A percentile compares a stretch with the other conserved stretches of the same genome.
Evolutionary conservation across 64 coral and sea anemone species (phyloP).

Genomic region (Porites lutea): DNA sequence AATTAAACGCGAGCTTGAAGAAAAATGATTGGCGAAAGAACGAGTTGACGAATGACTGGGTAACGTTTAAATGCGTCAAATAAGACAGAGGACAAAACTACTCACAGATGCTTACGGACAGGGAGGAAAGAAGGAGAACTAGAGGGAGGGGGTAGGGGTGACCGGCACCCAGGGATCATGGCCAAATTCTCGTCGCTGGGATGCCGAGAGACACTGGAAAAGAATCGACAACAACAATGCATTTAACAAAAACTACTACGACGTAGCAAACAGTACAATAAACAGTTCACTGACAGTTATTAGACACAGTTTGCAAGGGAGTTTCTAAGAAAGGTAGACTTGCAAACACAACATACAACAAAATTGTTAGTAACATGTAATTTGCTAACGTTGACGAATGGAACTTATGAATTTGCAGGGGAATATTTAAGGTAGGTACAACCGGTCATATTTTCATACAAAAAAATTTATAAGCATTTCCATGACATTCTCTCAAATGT

Average conservation of each 20-base stretch:
- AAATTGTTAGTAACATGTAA: too few species aligned
- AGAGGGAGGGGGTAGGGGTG: slow-evolving; percentile 23
- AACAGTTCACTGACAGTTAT: background rate
- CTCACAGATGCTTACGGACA: slow-evolving; percentile 44
- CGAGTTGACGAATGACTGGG: slow-evolving; percentile 2
- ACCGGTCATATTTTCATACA: too few species aligned
- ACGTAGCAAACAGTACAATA: background rate
- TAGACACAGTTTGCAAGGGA: background rate
- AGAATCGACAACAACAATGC: slow-evolving; percentile 43
- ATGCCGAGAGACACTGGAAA: slow-evolving; percentile 54
- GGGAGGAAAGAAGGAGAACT: slow-evolving; percentile 35
- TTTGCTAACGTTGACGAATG: too few species aligned
- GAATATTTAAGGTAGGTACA: too few species aligned
- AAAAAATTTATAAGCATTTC: too few species aligned
- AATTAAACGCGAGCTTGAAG: background rate
- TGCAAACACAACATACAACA: too few species aligned
- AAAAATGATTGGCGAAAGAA: background rate
- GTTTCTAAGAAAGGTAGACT: too few species aligned
- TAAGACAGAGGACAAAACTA: background rate
- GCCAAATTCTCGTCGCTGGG: slow-evolving; percentile 35
- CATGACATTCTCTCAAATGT: too few species aligned
- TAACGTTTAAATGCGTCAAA: slow-evolving; percentile 23
- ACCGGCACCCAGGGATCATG: slow-evolving; percentile 11
- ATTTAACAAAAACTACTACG: background rate
- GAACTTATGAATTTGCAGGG: too few species aligned